Evolutionary conservation across 2,888 invertebrate species (phyloP).

Genomic region (Dioctria rufipes): DNA sequence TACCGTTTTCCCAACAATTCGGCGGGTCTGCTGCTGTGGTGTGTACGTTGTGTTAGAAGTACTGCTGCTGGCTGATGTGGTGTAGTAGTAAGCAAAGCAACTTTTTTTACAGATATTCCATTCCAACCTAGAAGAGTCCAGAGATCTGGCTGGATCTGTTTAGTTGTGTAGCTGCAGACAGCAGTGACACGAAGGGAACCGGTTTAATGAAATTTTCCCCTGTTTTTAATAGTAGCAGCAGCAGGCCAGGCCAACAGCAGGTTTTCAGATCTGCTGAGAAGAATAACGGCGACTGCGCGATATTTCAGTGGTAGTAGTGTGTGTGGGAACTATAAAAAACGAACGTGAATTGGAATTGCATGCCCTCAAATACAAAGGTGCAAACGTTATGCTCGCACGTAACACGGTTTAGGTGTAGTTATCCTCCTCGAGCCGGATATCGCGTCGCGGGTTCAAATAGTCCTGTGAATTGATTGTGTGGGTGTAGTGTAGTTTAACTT

Average conservation of each 20-base stretch:
- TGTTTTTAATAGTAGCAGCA: not conserved
- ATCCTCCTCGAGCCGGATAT: not conserved
- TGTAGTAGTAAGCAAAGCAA: too few relatives aligned
- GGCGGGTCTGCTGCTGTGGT: not conserved
- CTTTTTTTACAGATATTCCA: too few relatives aligned
- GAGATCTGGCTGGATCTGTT: constrained; percentile 36
- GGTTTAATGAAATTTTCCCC: constrained; percentile 39
- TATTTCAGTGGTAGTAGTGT: not conserved
- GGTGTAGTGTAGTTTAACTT: not conserved
- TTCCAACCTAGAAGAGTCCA: not conserved
- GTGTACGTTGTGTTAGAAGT: not conserved
- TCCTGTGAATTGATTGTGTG: not conserved
- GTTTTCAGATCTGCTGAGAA: not conserved
- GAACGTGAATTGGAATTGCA: constrained; percentile 23
- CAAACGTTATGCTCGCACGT: not conserved
- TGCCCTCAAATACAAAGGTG: not conserved
- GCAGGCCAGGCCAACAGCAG: too few relatives aligned
- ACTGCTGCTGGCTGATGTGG: not conserved
- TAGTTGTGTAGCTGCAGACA: not conserved
- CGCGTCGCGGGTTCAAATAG: not conserved
- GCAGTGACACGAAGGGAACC: not conserved
- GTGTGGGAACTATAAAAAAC: not conserved
- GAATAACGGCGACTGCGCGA: constrained; percentile 25
- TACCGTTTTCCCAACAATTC: too few relatives aligned
- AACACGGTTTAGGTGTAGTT: too few relatives aligned